These are phyloP conservation scores for Amphipyra tragopoginis DNA, from an alignment of 2,888 invertebrate species.

Conservation along the genomic window DNA sequence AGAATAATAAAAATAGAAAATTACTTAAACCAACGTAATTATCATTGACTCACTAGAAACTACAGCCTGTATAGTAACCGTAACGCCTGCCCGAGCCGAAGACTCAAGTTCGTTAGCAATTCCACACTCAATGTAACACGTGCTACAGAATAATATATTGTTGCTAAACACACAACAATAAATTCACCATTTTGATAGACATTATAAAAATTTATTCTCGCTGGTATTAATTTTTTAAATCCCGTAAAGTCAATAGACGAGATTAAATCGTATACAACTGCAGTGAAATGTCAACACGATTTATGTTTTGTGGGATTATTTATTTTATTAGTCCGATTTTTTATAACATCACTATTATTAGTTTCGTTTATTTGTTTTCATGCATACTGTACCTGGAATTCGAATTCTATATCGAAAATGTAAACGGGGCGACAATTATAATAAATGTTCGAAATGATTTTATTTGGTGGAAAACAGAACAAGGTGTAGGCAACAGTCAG, in stretches of 20 bases:
- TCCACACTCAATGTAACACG: conserved; percentile 21
- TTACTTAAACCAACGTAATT: too few relatives aligned
- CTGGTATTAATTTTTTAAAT: conserved; percentile 28
- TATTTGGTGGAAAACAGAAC: too few relatives aligned
- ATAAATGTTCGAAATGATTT: too few relatives aligned
- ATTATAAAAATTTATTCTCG: conserved; percentile 33
- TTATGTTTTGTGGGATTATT: conserved; percentile 4
- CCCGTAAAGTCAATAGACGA: conserved; percentile 9
- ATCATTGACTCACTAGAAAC: too few relatives aligned
- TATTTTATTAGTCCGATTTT: conserved; percentile 4
- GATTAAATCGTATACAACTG: conserved; percentile 26
- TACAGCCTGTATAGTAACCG: conserved; percentile 25
- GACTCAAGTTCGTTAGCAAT: conserved; percentile 51
- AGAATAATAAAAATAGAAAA: too few relatives aligned
- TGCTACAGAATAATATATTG: background rate
- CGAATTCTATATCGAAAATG: too few relatives aligned
- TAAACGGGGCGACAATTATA: too few relatives aligned
- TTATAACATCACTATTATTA: too few relatives aligned
- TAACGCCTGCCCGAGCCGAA: conserved; percentile 38
- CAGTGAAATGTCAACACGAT: conserved; percentile 10
- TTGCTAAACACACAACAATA: conserved; percentile 16
- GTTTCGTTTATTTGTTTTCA: too few relatives aligned
- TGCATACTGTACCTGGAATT: too few relatives aligned
- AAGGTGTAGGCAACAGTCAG: too few relatives aligned
- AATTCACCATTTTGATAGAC: conserved; percentile 21